Evolutionary conservation across 2,113 vertebrate species (phyloP).

Genomic region (Gymnobelideus leadbeateri): DNA sequence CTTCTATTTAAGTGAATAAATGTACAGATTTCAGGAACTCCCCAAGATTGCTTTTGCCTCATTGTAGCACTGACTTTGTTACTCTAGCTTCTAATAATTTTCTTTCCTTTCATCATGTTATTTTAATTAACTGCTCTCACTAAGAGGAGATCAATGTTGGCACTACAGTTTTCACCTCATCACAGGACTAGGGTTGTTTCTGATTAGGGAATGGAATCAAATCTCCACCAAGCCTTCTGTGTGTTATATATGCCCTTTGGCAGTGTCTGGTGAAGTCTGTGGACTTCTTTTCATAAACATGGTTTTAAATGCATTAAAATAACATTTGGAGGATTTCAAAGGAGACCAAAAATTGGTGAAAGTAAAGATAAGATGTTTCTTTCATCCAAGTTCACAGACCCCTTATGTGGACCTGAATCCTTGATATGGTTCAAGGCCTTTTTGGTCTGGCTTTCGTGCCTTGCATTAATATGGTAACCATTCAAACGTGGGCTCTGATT

Average conservation of each 20-base stretch:
- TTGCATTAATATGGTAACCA: constrained; percentile 48
- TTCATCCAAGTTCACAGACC: background rate
- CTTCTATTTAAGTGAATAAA: constrained; percentile 31
- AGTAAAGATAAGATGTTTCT: background rate
- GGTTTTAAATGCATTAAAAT: background rate
- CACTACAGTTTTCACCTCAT: constrained; percentile 56
- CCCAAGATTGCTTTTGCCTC: background rate
- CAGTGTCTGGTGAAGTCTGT: background rate
- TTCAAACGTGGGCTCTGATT: constrained; percentile 46
- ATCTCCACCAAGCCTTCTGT: background rate
- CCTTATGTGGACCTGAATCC: background rate
- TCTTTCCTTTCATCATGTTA: constrained; percentile 24
- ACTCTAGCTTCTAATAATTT: constrained; percentile 38
- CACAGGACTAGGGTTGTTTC: constrained; percentile 40
- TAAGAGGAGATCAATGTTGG: constrained; percentile 52
- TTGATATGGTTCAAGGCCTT: constrained; percentile 38
- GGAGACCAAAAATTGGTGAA: background rate
- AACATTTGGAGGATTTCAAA: background rate
- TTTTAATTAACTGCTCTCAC: constrained; percentile 51
- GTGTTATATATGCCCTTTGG: background rate
- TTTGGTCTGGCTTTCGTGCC: constrained; percentile 46
- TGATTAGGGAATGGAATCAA: constrained; percentile 50
- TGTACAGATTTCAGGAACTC: background rate
- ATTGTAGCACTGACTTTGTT: constrained; percentile 16
- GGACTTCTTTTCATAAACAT: background rate